Evolutionary conservation across 2,113 vertebrate genomes (phyloP).

Genomic region (Corynorhinus townsendii): DNA sequence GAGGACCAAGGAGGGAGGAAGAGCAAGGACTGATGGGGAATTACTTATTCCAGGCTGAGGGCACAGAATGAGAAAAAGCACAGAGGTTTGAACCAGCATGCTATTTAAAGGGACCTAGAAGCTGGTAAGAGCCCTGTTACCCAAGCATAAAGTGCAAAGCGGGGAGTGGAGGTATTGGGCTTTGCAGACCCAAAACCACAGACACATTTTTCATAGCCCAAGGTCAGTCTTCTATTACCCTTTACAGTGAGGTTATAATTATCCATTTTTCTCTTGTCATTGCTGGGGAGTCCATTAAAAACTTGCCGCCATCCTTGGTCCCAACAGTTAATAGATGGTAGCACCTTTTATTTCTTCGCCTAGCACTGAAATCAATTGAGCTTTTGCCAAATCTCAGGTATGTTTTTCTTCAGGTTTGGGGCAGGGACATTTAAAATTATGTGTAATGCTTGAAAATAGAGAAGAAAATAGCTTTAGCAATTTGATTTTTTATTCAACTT

Average conservation of each 20-base stretch:
- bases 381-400: not conserved
- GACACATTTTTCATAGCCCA: not conserved
- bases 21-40: not conserved
- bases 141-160: not conserved
- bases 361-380: not conserved
- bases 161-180: not conserved
- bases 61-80: not conserved
- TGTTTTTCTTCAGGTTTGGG: not conserved
- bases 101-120: not conserved
- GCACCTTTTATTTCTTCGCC: not conserved
- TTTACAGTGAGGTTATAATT: not conserved
- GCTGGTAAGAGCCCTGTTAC: not conserved
- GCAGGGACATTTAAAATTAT: not conserved
- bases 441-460: not conserved
- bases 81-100: not conserved
- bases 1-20: not conserved
- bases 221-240: conserved; percentile 32
- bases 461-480: not conserved
- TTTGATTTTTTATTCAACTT: not conserved
- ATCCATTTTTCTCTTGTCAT: not conserved
- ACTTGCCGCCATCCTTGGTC: not conserved
- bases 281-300: not conserved
- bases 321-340: not conserved
- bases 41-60: not conserved
- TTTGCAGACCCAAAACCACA: not conserved